A percentile compares a stretch with the other conserved stretches of the same genome.
These are phyloP conservation scores for Rostratula benghalensis DNA, from an alignment of 2,113 vertebrate genomes.

Conservation along the genomic window DNA sequence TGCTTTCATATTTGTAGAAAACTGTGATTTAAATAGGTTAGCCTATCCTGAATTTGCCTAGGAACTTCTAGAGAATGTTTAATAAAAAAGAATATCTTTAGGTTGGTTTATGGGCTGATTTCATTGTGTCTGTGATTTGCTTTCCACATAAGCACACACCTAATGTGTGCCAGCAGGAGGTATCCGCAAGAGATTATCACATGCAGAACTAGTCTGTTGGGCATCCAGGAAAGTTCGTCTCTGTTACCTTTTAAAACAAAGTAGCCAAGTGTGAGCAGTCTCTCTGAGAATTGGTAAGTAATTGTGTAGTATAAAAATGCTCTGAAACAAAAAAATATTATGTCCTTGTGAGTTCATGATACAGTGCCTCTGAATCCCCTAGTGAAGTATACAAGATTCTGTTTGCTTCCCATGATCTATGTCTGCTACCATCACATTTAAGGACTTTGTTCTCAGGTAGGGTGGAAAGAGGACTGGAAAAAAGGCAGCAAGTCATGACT, in stretches of 20 bases:
- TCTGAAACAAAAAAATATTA: not conserved
- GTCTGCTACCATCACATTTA: not conserved
- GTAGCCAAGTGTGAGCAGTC: not conserved
- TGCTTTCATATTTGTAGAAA: not conserved
- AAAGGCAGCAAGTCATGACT: not conserved
- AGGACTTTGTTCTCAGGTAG: not conserved
- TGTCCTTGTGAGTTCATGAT: not conserved
- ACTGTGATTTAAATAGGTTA: not conserved
- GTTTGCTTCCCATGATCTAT: not conserved
- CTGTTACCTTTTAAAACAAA: not conserved
- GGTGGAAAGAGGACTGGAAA: not conserved
- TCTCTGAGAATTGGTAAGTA: not conserved
- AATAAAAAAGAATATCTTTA: not conserved
- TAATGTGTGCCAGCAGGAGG: not conserved
- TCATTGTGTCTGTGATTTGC: not conserved
- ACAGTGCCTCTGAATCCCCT: not conserved
- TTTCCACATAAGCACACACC: not conserved
- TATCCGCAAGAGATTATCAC: not conserved
- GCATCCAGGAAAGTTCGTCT: not conserved
- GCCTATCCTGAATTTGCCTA: not conserved
- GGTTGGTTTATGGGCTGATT: not conserved
- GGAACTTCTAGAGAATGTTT: not conserved
- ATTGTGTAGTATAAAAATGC: not conserved
- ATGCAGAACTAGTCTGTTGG: not conserved
- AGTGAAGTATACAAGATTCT: not conserved